Evolutionary conservation across 2,113 vertebrate genomes (phyloP).

Genomic region (Drymodes brunneopygia): DNA sequence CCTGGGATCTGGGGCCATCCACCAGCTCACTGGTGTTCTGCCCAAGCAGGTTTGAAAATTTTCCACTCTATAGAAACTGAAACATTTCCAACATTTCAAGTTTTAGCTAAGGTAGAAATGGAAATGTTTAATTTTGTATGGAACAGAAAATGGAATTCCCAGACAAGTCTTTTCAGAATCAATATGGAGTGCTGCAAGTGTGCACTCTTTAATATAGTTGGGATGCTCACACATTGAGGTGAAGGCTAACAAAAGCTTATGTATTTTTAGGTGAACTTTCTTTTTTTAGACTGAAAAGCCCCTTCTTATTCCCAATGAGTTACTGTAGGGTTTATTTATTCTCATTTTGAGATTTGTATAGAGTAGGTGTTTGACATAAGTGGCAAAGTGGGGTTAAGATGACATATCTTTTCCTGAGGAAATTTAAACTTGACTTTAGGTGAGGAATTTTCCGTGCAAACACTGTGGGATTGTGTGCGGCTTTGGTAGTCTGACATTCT

Average conservation of each 20-base stretch:
- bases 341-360: background rate
- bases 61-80: background rate
- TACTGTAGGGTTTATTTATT: slow-evolving; percentile 22
- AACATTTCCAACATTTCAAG: background rate
- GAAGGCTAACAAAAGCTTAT: background rate
- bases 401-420: slow-evolving; percentile 53
- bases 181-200: background rate
- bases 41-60: background rate
- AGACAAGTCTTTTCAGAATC: background rate
- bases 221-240: background rate
- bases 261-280: background rate
- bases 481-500: background rate
- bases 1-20: background rate
- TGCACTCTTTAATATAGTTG: background rate
- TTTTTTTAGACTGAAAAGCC: background rate
- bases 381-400: slow-evolving; percentile 23
- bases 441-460: slow-evolving; percentile 14
- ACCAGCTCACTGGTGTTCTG: background rate
- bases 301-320: background rate
- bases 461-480: background rate
- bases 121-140: background rate
- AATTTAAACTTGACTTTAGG: background rate
- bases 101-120: background rate
- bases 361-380: slow-evolving; percentile 32
- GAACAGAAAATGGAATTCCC: background rate